phyloP scores from a whole-genome alignment of 1,140 invertebrate genomes.

The Drosophila tani region DNA sequence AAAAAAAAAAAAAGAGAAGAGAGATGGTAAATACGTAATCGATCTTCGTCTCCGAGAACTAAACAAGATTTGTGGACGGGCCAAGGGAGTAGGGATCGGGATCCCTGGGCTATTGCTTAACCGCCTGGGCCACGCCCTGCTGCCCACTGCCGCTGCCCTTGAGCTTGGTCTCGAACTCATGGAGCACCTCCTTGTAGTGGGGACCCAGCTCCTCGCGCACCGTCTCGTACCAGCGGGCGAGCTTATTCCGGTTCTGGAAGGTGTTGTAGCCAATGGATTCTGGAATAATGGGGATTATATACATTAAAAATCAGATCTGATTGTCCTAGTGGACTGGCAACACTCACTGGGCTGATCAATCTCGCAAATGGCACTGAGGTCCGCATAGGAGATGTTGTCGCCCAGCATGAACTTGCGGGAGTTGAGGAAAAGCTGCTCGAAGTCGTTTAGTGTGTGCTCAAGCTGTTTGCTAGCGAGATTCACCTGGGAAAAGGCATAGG shows the following conservation, averaged over 20 bases:
- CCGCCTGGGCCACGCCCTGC: slow-evolving; percentile 65
- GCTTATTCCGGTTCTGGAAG: slow-evolving; percentile 86
- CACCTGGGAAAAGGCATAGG: slow-evolving; percentile 36
- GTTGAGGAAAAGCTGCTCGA: slow-evolving; percentile 88
- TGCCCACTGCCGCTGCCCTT: slow-evolving; percentile 51
- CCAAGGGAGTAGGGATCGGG: neutral
- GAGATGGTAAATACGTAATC: slow-evolving; percentile 1
- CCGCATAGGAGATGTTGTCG: slow-evolving; percentile 90
- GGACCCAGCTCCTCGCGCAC: slow-evolving; percentile 87
- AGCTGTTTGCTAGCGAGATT: slow-evolving; percentile 86
- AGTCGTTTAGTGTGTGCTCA: slow-evolving; percentile 86
- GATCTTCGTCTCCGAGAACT: slow-evolving; percentile 23
- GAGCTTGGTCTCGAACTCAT: slow-evolving; percentile 72
- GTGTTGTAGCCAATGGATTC: slow-evolving; percentile 88
- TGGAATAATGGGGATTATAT: slow-evolving; percentile 49
- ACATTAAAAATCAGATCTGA: neutral
- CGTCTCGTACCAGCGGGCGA: slow-evolving; percentile 88
- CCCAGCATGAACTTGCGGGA: slow-evolving; percentile 89
- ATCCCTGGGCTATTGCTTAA: slow-evolving; percentile 47
- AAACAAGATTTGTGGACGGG: slow-evolving; percentile 24
- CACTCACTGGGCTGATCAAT: slow-evolving; percentile 91
- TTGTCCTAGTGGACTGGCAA: too few relatives aligned
- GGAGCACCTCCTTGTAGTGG: slow-evolving; percentile 67
- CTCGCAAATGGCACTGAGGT: slow-evolving; percentile 92
- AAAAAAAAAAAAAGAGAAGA: slow-evolving; percentile 8